Base-by-base conservation (phyloP, 1,140 invertebrate species). In the Octopus sinensis region DNA sequence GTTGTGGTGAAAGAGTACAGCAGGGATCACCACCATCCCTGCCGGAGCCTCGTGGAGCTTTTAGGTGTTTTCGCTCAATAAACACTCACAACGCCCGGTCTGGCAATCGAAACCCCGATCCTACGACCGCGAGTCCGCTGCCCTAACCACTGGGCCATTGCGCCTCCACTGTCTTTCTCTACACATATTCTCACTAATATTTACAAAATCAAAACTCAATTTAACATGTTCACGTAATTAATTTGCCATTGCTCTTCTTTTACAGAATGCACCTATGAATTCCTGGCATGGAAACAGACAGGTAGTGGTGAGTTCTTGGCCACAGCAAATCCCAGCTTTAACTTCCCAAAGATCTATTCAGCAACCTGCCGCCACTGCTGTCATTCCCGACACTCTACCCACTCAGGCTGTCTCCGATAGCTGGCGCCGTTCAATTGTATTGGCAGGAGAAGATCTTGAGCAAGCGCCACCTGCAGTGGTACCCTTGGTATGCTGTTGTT, bases 241-340 rank as follows among this genome's bases (percentile, higher is more conserved):
- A 12, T 2, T 17, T 82, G 12, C 30, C 17, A 80, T 12, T 54
- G 52, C 17, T 78, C 30, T 75, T 51, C 82, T 78, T 84, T 90
- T 90, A 4, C 85, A 94, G 93, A 95, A 94, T 90, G 94, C 94
- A 12, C 94, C 95, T 12, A 94, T 95, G 90, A 94, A 94, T 76
- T 88, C 89, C 30, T 96, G 95, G 95, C 94, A 95, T 6, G 92
- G 93, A 56, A 93, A 93, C 77, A 94, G 94, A 83, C 95, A 95
- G 87, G 92, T 93, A 4, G 93, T 96, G 82, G 95, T 96, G 73
- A 95, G 95, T n/a, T 94, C 95, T 0, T 96, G 95, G 95, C 76
- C 76, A 77, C 95, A 95, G 85, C 95, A 96, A 86, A 91, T 94
- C 80, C 93, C 88, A 30, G 85, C 86, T 30, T 77, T 88, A 53